phyloP scores from a whole-genome alignment of 92 coral and sea anemone species.

The Siderastrea radians region DNA sequence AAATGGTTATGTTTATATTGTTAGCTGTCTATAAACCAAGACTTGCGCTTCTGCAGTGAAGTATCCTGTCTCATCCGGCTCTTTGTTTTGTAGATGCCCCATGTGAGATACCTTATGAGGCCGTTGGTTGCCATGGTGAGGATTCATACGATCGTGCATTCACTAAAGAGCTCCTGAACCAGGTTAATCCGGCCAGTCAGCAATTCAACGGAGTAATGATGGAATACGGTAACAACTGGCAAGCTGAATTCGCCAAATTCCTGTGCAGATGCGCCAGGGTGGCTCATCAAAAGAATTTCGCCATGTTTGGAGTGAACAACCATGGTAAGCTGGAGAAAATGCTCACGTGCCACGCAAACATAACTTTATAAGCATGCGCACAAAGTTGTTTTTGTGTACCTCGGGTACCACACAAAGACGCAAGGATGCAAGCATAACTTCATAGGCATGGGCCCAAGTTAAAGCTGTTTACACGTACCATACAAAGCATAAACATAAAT shows the following conservation, averaged over 20 bases:
- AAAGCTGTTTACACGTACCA: too few species aligned
- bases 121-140: conserved; percentile 83
- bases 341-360: neutral
- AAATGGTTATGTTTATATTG: too few species aligned
- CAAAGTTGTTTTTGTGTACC: neutral
- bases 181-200: conserved; percentile 63
- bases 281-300: conserved; percentile 64
- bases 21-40: too few species aligned
- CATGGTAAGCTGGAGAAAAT: conserved; percentile 62
- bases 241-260: conserved; percentile 67
- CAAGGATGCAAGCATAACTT: too few species aligned
- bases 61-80: neutral
- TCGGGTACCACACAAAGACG: too few species aligned
- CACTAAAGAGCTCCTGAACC: conserved; percentile 52
- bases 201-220: conserved; percentile 72
- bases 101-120: conserved; percentile 70
- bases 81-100: conserved; percentile 57
- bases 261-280: conserved; percentile 96
- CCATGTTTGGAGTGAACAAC: conserved; percentile 79
- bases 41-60: neutral
- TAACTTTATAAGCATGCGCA: neutral
- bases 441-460: too few species aligned
- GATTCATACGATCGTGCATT: conserved; percentile 54
- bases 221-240: conserved; percentile 61
- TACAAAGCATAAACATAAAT: too few species aligned